A percentile compares a stretch with the other conserved stretches of the same genome.
Evolutionary conservation across 2,888 invertebrate genomes (phyloP).

Genomic region (Netelia fuscicornis): DNA sequence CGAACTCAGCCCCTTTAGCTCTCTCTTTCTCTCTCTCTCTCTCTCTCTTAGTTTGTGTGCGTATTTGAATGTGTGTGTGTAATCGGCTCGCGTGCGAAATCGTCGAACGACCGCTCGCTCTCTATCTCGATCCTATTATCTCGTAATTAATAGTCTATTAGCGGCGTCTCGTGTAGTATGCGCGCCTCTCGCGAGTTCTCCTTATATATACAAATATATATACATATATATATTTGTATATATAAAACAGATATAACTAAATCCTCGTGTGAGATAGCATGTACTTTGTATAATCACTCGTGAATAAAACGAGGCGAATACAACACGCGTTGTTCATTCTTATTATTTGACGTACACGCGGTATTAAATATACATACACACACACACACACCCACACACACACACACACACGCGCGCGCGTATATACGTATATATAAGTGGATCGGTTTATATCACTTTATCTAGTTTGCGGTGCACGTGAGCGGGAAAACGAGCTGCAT

Average conservation of each 20-base stretch:
- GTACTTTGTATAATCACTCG: slow-evolving; percentile 58
- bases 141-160: slow-evolving; percentile 78
- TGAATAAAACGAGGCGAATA: slow-evolving; percentile 45
- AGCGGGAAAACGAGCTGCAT: slow-evolving; percentile 4
- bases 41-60: slow-evolving; percentile 20
- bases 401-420: no score
- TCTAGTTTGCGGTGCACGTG: background rate
- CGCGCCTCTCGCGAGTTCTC: slow-evolving; percentile 37
- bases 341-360: slow-evolving; percentile 40
- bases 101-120: slow-evolving; percentile 67
- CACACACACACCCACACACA: background rate
- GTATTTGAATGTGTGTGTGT: slow-evolving; percentile 31
- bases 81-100: slow-evolving; percentile 73
- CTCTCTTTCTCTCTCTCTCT: slow-evolving; percentile 20
- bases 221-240: background rate
- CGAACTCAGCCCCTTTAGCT: slow-evolving; percentile 21
- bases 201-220: background rate
- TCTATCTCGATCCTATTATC: slow-evolving; percentile 75
- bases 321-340: slow-evolving; percentile 43
- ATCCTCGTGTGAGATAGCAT: slow-evolving; percentile 2
- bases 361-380: background rate
- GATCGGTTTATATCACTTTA: background rate
- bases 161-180: slow-evolving; percentile 67
- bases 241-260: background rate
- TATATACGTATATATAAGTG: background rate